Percentiles rank a stretch among this genome's conserved stretches.
Evolutionary conservation across 2,797 vertebrate genomes (phyloP).

Genomic region (Petrocephalus sullivani): DNA sequence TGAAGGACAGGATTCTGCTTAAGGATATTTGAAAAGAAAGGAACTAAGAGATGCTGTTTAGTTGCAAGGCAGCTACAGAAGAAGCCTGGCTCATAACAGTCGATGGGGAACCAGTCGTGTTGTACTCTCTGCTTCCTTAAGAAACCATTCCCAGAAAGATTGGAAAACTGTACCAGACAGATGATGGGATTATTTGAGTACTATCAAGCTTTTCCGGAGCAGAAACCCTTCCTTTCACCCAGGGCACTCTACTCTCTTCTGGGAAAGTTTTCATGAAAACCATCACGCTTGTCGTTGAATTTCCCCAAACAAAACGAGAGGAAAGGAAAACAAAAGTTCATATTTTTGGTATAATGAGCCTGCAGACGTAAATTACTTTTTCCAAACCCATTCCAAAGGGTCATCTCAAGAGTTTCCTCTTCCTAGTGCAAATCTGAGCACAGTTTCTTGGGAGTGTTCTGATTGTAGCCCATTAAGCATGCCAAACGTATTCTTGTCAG

Average conservation of each 20-base stretch:
- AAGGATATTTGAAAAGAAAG: background rate
- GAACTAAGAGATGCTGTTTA: background rate
- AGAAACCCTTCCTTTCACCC: background rate
- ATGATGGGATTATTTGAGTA: background rate
- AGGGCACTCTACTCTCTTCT: background rate
- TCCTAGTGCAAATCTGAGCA: background rate
- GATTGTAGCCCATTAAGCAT: background rate
- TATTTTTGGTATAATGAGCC: background rate
- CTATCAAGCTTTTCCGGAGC: background rate
- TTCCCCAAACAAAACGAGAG: background rate
- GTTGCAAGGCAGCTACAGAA: background rate
- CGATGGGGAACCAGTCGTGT: background rate
- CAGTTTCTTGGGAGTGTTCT: background rate
- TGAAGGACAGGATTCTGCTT: background rate
- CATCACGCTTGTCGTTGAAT: background rate
- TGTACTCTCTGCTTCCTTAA: background rate
- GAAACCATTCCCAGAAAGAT: background rate
- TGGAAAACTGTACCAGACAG: background rate
- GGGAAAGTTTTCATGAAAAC: background rate
- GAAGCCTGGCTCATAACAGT: background rate
- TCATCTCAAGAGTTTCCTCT: background rate
- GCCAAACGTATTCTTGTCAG: background rate
- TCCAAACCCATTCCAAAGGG: background rate
- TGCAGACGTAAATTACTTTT: background rate
- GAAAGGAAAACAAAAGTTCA: background rate